Evolutionary conservation across 2,113 vertebrate genomes (phyloP).

Genomic region (Catharus bicknelli): DNA sequence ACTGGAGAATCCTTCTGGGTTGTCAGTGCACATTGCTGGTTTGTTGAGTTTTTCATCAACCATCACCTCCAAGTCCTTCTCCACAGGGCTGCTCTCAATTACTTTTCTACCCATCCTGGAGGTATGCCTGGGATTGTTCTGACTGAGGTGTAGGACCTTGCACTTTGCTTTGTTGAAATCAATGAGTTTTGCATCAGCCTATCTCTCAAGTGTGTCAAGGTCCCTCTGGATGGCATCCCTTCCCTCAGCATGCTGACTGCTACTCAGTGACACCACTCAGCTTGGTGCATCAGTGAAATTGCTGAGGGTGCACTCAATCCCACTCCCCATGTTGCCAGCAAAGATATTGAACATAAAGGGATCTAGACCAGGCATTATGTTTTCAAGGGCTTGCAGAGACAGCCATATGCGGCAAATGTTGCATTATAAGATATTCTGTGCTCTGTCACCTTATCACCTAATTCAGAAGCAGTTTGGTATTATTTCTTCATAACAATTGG

Average conservation of each 20-base stretch:
- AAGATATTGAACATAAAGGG: background rate
- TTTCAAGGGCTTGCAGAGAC: background rate
- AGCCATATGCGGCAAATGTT: background rate
- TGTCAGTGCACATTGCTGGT: background rate
- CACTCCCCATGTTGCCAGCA: background rate
- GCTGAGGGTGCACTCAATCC: background rate
- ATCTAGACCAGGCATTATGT: background rate
- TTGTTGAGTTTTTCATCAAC: background rate
- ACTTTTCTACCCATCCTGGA: background rate
- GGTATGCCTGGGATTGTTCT: background rate
- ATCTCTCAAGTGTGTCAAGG: background rate
- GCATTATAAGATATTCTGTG: background rate
- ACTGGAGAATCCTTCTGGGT: background rate
- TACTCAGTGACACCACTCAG: background rate
- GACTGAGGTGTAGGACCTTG: background rate
- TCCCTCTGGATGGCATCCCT: background rate
- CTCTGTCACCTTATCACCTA: background rate
- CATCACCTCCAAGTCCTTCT: background rate
- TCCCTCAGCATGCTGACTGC: background rate
- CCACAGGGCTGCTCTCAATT: background rate
- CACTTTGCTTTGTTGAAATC: background rate
- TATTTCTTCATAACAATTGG: background rate
- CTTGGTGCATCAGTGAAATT: background rate
- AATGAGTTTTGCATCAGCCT: background rate
- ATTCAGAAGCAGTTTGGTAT: background rate